Evolutionary conservation across 2,888 invertebrate species (phyloP), one percentile per base, ranked within the genome.

Genomic region (Griposia aprilina): DNA sequence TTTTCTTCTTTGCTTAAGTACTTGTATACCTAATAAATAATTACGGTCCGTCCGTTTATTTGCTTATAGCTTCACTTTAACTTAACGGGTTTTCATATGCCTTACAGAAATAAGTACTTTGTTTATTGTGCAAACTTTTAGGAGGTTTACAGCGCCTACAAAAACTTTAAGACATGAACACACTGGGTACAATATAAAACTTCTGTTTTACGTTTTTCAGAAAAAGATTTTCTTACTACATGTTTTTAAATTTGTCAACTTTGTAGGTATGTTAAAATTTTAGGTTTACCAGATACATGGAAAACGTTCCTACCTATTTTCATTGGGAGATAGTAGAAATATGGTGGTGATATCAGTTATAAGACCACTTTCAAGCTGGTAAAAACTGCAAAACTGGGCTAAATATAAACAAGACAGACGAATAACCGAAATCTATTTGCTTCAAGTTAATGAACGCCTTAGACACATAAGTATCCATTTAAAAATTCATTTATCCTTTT

Each of bases 81-180:
- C 72, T 57, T 79, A 79, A 84, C 81, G 57, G 80, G 50, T 72
- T 79, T 81, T 83, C 84, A 57, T 72, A 83, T 77, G 36, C 45
- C 83, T 83, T 83, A 59, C 70, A 60, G 59, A 59, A 70, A 70
- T 55, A 78, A 70, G 78, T 66, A 55, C 59, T 69, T 83, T 78
- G 60, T 78, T 78, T 83, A 81, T 83, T 60, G 65, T 83, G n/a
- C 59, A 83, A 83, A 81, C 57, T 80, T 82, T 63, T 50, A 55
- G 63, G 68, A 63, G 41, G 69, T 83, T 69, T 80, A 69, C 78
- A 69, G 36, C 68, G 30, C 45, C 68, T 82, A 69, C 65, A 78
- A 83, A 59, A 60, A 41, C 59, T 78, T 66, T 55, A 52, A 83
- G 80, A 30, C 65, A 20, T 55, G 59, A 69, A 70, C 55, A 78